Percentiles rank a stretch among this genome's conserved stretches.
Evolutionary conservation across 2,113 vertebrate species (phyloP).

Genomic region (Daubentonia madagascariensis): DNA sequence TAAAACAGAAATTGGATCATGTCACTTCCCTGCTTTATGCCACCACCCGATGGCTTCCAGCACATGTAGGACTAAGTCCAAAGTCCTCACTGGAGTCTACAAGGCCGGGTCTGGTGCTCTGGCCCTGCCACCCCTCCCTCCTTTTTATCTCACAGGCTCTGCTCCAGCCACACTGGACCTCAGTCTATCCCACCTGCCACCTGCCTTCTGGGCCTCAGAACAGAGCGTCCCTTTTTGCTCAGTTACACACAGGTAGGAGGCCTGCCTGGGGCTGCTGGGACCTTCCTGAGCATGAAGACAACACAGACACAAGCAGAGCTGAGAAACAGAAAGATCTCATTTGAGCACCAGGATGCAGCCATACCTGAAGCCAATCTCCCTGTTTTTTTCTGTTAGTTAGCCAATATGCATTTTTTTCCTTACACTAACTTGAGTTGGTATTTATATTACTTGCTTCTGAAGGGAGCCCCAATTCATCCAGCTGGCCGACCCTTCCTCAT

Average conservation of each 20-base stretch:
- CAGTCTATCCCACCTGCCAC: neutral
- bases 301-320: neutral
- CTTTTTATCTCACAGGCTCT: neutral
- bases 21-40: neutral
- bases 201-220: neutral
- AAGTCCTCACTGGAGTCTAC: neutral
- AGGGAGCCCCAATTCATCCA: neutral
- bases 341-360: neutral
- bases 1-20: neutral
- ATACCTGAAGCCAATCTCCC: neutral
- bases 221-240: neutral
- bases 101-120: neutral
- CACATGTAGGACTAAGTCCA: neutral
- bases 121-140: fast-evolving
- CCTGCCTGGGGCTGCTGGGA: neutral
- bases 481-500: neutral
- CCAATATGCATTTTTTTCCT: neutral
- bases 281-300: neutral
- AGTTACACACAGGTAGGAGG: neutral
- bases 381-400: neutral
- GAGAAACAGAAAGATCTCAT: neutral
- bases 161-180: neutral
- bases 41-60: neutral
- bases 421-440: neutral
- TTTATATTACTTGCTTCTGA: neutral